Evolutionary conservation across 2,113 vertebrate species (phyloP).

Genomic region (Procavia capensis): DNA sequence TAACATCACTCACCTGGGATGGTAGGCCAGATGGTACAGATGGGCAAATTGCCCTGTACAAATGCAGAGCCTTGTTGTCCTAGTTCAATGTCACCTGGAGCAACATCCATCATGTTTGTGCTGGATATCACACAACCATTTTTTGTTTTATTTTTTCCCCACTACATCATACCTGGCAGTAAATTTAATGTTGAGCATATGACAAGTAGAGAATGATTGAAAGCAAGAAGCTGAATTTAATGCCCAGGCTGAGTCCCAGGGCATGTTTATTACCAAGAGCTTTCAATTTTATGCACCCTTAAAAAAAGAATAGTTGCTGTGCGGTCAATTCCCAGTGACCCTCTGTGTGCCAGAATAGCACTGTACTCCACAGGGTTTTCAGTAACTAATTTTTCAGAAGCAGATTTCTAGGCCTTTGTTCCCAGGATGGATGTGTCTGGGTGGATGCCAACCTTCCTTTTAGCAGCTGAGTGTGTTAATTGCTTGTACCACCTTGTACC

Average conservation of each 20-base stretch:
- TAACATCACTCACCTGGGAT: background rate
- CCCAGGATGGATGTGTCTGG: background rate
- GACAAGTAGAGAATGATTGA: background rate
- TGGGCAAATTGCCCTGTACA: background rate
- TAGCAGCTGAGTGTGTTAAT: background rate
- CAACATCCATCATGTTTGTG: background rate
- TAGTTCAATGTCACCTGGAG: background rate
- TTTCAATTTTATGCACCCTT: background rate
- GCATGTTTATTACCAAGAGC: background rate
- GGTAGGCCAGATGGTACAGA: background rate
- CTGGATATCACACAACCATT: background rate
- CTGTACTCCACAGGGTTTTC: background rate
- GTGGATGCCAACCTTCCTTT: background rate
- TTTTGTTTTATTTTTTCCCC: background rate
- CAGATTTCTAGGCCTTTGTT: background rate
- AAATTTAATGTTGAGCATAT: constrained; percentile 12
- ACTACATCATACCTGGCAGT: background rate
- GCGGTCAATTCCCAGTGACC: background rate
- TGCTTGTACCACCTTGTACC: background rate
- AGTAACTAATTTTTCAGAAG: background rate
- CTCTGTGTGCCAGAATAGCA: background rate
- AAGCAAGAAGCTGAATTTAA: background rate
- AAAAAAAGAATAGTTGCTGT: background rate
- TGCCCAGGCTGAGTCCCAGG: background rate
- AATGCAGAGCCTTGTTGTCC: background rate